A percentile compares a stretch with the other conserved stretches of the same genome.
phyloP scores from a whole-genome alignment of 2,113 vertebrate genomes.

The Dipodomys ordii region DNA sequence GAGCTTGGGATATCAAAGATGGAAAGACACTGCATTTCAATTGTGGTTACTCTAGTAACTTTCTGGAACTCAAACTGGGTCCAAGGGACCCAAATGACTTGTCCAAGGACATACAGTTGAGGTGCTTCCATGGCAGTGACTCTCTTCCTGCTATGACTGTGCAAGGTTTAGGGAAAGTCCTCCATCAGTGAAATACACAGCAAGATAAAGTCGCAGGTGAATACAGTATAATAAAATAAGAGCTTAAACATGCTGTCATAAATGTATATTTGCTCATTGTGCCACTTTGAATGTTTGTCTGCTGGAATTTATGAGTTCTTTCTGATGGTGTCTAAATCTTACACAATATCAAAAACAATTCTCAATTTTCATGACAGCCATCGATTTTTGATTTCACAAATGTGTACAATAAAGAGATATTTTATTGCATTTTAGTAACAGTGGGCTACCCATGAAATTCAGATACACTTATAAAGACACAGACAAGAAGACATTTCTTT shows the following conservation, averaged over 20 bases:
- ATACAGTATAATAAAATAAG: conserved; percentile 26
- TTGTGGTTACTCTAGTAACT: background rate
- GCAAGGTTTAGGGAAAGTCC: background rate
- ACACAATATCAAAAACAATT: conserved; percentile 23
- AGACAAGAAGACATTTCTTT: background rate
- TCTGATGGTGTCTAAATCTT: conserved; percentile 32
- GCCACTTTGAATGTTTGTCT: background rate
- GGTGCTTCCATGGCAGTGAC: background rate
- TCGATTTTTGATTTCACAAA: conserved; percentile 47
- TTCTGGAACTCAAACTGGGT: background rate
- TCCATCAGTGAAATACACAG: background rate
- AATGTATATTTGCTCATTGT: conserved; percentile 34
- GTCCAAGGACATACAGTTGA: background rate
- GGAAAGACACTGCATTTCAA: background rate
- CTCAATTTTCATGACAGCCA: background rate
- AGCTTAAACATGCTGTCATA: conserved; percentile 26
- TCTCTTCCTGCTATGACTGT: background rate
- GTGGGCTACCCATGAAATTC: conserved; percentile 17
- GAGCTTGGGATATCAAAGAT: background rate
- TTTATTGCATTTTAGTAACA: conserved; percentile 44
- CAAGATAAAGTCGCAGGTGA: conserved; percentile 36
- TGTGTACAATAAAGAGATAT: background rate
- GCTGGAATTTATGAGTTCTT: conserved; percentile 26
- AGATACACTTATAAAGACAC: background rate
- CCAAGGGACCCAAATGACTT: background rate